Evolutionary conservation across 2,888 invertebrate species (phyloP), one percentile per base, ranked within the genome.

Genomic region (Notodonta dromedarius): DNA sequence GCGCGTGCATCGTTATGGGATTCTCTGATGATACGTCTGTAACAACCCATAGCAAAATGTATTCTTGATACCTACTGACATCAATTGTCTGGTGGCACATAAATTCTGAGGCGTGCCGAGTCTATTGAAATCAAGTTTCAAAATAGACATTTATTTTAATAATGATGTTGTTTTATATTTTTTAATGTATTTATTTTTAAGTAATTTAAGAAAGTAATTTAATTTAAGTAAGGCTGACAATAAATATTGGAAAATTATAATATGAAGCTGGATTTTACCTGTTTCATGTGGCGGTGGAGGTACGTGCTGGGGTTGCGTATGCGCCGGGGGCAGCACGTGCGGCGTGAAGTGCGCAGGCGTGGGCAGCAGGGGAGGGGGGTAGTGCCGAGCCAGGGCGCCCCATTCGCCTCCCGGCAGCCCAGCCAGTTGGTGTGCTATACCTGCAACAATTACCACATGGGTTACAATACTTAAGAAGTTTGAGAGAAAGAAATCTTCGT

Each of bases 361-460:
- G 63, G 94, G 91, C 84, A 95, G 76, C 63, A 94, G 84, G 4
- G 82, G 92, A 11, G 94, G 91, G 0, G 94, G 91, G 69, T 93
- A 93, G 74, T 95, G 94, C 88, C 96, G 95, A 56, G 96, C 96
- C 13, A 95, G 87, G 1, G 95, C 95, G 32, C 96, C 95, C 89
- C 95, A 96, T 70, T 95, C 93, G 11, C 94, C 94, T 0, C 95
- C 95, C 11, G 96, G 96, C 70, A 96, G 89, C 4, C 96, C 96
- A 8, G 96, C 96, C 67, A 96, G 82, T 83, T 96, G 96, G 79
- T 96, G 96, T 0, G 96, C 96, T 78, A 96, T 96, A 70, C 96
- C 96, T 96, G 88, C 1, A 66, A 50, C 66, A 65, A 62, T 12
- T 12, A 3, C 57, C 24, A 24, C 24, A 24, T 2, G 24, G 24